Conservation (phyloP, 2,113 vertebrate species). For the Mobula hypostoma region DNA sequence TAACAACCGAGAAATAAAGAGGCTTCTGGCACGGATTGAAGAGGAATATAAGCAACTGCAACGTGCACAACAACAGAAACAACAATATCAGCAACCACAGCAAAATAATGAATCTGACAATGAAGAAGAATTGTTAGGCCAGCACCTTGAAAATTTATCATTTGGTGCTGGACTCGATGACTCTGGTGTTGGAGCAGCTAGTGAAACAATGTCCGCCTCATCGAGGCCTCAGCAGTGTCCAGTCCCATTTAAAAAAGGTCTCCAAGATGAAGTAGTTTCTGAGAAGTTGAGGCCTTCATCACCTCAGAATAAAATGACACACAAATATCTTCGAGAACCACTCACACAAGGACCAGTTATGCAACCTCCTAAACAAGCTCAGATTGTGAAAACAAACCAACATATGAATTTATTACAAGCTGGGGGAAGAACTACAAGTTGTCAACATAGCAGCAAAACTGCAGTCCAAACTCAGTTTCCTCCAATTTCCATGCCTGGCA, state of each 20-base stretch:
- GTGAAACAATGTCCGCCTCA: constrained; percentile 42
- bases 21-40: constrained; percentile 80
- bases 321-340: constrained; percentile 59
- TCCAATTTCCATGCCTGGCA: constrained; percentile 67
- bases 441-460: constrained; percentile 50
- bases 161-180: constrained; percentile 51
- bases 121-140: constrained; percentile 58
- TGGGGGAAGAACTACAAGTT: constrained; percentile 47
- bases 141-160: constrained; percentile 48
- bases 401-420: constrained; percentile 69
- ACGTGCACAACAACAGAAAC: constrained; percentile 69
- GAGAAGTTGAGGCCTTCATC: constrained; percentile 58
- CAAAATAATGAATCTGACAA: constrained; percentile 65
- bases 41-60: constrained; percentile 91
- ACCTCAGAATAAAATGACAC: constrained; percentile 58
- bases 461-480: constrained; percentile 61
- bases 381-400: constrained; percentile 91
- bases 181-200: constrained; percentile 49
- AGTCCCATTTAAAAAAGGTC: constrained; percentile 54
- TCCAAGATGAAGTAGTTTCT: constrained; percentile 57
- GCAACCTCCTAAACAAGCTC: constrained; percentile 86
- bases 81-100: constrained; percentile 50
- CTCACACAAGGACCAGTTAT: constrained; percentile 66
- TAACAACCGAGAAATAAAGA: constrained; percentile 80
- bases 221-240: constrained; percentile 55